Conservation (phyloP, 2,888 invertebrate species). For the Cremastobaeus sp. region DNA sequence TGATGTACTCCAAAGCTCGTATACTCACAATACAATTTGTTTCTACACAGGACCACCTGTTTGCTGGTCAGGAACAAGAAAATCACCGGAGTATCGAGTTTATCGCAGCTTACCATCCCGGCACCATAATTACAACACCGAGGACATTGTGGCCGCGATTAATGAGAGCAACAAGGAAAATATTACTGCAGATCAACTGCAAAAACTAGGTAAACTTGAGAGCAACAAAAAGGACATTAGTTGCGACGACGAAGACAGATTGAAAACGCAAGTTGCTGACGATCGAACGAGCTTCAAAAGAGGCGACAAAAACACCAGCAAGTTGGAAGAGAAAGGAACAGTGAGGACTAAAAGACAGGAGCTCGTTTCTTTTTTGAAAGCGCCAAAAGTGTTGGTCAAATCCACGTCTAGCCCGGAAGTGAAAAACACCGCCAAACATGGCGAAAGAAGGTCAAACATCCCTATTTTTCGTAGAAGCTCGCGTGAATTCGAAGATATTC, state of each 20-base stretch:
- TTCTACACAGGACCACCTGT: constrained; percentile 79
- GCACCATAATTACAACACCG: constrained; percentile 77
- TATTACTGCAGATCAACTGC: constrained; percentile 16
- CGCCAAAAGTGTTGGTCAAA: constrained; percentile 69
- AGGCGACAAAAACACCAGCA: constrained; percentile 53
- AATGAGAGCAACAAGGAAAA: constrained; percentile 52
- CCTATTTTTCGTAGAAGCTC: constrained; percentile 74
- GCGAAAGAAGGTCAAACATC: constrained; percentile 74
- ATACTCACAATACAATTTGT: no score
- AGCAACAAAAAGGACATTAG: constrained; percentile 50
- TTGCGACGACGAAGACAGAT: constrained; percentile 36
- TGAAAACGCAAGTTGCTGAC: constrained; percentile 36
- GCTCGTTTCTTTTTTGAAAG: constrained; percentile 69
- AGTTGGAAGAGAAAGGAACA: constrained; percentile 21
- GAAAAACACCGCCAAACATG: constrained; percentile 66
- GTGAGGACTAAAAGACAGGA: constrained; percentile 61
- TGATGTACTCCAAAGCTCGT: no score
- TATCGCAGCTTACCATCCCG: constrained; percentile 82
- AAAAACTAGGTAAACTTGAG: constrained; percentile 39
- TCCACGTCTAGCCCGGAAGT: constrained; percentile 56
- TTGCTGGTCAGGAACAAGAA: constrained; percentile 79
- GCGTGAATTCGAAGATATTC: constrained; percentile 75
- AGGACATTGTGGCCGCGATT: constrained; percentile 42
- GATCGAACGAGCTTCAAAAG: constrained; percentile 63
- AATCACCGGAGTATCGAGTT: constrained; percentile 80